Base-by-base conservation (phyloP, 2,113 vertebrate genomes). In the Strix aluco region DNA sequence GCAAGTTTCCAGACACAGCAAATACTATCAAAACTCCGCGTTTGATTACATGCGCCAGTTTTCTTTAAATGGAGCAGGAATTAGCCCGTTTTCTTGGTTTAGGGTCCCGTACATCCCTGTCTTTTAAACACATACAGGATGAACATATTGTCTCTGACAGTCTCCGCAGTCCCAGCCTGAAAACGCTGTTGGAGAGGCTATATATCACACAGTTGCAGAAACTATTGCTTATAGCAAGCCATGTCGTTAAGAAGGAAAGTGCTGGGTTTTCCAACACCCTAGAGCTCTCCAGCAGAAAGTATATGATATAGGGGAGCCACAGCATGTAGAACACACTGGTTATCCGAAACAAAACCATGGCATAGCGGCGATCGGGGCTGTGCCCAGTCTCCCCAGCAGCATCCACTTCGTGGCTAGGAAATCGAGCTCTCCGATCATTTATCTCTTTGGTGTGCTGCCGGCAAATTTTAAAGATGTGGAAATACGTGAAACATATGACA, bases 191-290 rank as follows among this genome's bases (percentile, higher is more conserved):
- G 96, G 99, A 99, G 94, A 99, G 98, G 96, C 99, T 99, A 94
- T 99, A 99, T 91, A 99, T 99, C 75, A 99, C 99, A 98, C 99
- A 99, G 98, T 99, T 99, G 97, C 99, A 99, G 98, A 99, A 99
- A 98, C 99, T 99, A 98, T 99, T 99, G 98, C 99, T 99, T 96
- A 99, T 99, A 92, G 99, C 99, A 82, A 99, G 98, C 99, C 99
- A 99, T 4, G 99, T 99, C 5, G 99, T 99, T 86, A 99, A 97
- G 96, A 99, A 99, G 85, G 99, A 99, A 71, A 99, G 97, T 1
- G 99, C 98, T 5, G 99, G 98, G 94, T 98, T 99, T 58, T 99
- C 98, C 96, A 99, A 96, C 59, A 99, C 98, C 66, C 99, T 98
- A 29, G 99, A 99, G 97, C 99, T 99, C 96, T 99, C 99, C 82